Conservation (phyloP, 2,888 invertebrate genomes). For the Frankliniella fusca region DNA sequence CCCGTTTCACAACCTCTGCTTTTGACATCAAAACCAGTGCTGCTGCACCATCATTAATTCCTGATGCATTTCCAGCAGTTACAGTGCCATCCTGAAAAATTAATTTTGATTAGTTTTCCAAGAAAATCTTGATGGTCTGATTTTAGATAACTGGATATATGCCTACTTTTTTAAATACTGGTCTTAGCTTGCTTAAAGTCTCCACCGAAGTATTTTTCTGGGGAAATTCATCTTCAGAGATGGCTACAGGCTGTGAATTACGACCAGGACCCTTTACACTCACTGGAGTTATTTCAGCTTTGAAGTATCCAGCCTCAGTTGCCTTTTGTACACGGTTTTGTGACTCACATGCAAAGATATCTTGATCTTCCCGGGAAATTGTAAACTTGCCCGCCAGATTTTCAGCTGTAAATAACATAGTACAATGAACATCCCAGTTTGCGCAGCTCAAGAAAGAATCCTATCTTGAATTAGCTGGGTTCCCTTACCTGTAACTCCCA, state of each 20-base stretch:
- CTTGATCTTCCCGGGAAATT: constrained; percentile 66
- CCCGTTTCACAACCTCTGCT: constrained; percentile 53
- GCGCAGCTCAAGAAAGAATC: background rate
- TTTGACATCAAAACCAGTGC: constrained; percentile 70
- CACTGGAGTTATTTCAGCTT: constrained; percentile 68
- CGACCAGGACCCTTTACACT: constrained; percentile 51
- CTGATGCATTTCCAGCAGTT: constrained; percentile 61
- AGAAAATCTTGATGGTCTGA: constrained; percentile 27
- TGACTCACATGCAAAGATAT: constrained; percentile 62
- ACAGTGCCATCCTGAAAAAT: constrained; percentile 58
- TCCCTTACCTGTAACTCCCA: constrained; percentile 69
- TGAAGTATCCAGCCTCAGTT: constrained; percentile 59
- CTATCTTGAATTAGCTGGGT: constrained; percentile 20
- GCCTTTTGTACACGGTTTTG: constrained; percentile 63
- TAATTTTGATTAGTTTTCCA: constrained; percentile 6
- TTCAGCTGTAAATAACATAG: constrained; percentile 56
- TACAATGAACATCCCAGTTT: background rate
- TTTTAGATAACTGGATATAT: constrained; percentile 22
- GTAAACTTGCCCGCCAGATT: constrained; percentile 65
- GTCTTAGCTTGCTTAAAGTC: constrained; percentile 57
- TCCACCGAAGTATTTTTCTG: constrained; percentile 58
- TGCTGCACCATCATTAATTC: constrained; percentile 86
- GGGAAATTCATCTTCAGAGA: constrained; percentile 67
- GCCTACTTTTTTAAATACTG: constrained; percentile 59
- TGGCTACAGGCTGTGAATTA: constrained; percentile 43